Evolutionary conservation across 2,888 invertebrate species (phyloP), one percentile per base, ranked within the genome.

Genomic region (Abrostola tripartita): DNA sequence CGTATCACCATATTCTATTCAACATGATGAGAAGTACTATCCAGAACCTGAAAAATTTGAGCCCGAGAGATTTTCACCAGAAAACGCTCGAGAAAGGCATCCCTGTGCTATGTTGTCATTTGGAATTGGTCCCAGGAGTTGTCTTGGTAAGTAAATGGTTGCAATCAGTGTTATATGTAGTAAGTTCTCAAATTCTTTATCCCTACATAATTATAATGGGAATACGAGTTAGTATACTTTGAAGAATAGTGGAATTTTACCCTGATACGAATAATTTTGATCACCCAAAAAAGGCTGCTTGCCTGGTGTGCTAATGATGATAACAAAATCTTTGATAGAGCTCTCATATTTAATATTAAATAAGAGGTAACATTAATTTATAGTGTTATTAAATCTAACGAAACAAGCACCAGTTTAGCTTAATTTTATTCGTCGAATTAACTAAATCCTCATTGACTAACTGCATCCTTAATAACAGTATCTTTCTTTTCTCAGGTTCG

Each of bases 1-100:
- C 0, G 82, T 95, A 41, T 90, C 94, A 1, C 86, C 90, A 4
- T 77, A 85, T 52, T 89, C 87, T 5, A 87, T 95, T 57, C 95
- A 95, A 66, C 86, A 89, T n/a, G 94, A 95, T 76, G 88, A 88
- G 24, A 80, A 85, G 38, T 84, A 92, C 73, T 95, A 89, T 72
- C 90, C 92, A 1, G 84, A 95, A 57, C 95, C 95, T 6, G 85
- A 88, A 47, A 85, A 84, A 52, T 95, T 95, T 76, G 88, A 93
- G 61, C 95, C 95, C 0, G 93, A 95, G 50, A 86, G 95, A 60
- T 95, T 95, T 81, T 81, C 82, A 12, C 78, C 87, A 0, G 90
- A 91, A 63, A 89, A 87, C 47, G 80, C 80, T 40, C 83, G 74
- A 49, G 70, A 79, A 12, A 78, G 89, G 38, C 90, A 90, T 68